A percentile compares a stretch with the other conserved stretches of the same genome.
Evolutionary conservation across 2,113 vertebrate genomes (phyloP).

Genomic region (Paraplagusia blochii): DNA sequence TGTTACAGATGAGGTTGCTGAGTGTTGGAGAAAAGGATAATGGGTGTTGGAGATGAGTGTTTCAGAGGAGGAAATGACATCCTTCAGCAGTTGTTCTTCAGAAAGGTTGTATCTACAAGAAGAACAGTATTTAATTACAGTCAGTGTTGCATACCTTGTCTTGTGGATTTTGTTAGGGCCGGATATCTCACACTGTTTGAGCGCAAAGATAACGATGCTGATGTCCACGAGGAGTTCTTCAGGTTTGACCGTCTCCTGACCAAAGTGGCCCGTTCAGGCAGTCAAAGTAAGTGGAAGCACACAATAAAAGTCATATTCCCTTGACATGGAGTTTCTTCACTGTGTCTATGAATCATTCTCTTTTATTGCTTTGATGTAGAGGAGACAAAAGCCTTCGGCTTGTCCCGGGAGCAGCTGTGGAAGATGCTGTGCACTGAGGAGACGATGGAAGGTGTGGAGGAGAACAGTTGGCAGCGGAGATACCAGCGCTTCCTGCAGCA

Average conservation of each 20-base stretch:
- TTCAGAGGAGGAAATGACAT: no score
- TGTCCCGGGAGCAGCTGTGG: conserved; percentile 70
- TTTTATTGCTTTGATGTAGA: conserved; percentile 32
- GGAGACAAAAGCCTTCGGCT: conserved; percentile 55
- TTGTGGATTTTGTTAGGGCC: conserved; percentile 63
- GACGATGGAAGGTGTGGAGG: conserved; percentile 28
- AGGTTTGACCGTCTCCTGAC: conserved; percentile 78
- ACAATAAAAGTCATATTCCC: not conserved
- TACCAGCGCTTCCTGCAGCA: conserved; percentile 73
- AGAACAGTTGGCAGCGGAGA: conserved; percentile 74
- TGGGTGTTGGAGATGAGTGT: no score
- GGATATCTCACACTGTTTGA: conserved; percentile 80
- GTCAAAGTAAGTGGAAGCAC: conserved; percentile 53
- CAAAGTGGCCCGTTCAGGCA: conserved; percentile 76
- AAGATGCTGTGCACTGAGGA: conserved; percentile 57
- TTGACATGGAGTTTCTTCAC: not conserved
- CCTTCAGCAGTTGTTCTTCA: no score
- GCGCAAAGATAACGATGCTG: conserved; percentile 32
- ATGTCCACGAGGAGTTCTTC: conserved; percentile 76
- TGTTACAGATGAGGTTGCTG: no score
- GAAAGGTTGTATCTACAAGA: no score
- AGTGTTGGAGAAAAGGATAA: no score
- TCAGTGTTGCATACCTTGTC: not conserved
- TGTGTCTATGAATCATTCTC: not conserved
- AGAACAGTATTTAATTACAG: no score